These are phyloP conservation scores for Mionectes olivaceus DNA, from an alignment of 2,797 vertebrate genomes.

Conservation along the genomic window DNA sequence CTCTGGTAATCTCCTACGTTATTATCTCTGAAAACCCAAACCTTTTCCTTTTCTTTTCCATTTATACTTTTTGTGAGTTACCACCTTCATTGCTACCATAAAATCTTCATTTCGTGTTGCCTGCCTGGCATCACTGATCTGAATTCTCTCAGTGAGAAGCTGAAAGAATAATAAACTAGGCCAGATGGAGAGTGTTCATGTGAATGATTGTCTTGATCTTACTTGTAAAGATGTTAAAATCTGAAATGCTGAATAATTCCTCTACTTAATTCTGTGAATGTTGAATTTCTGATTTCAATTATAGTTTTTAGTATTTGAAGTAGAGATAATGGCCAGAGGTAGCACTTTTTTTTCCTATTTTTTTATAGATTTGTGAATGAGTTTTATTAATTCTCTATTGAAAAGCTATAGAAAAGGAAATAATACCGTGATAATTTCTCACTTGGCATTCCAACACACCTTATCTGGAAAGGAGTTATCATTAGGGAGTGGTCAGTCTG, in stretches of 20 bases:
- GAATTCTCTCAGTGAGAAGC: neutral
- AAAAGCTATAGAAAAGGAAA: neutral
- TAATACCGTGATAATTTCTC: neutral
- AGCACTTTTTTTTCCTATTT: neutral
- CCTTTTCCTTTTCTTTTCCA: neutral
- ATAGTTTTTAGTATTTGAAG: neutral
- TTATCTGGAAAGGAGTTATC: neutral
- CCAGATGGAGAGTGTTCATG: neutral
- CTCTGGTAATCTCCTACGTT: neutral
- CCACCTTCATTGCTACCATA: neutral
- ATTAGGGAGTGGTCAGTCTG: neutral
- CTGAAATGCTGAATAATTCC: neutral
- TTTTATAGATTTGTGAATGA: neutral
- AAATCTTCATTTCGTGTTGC: neutral
- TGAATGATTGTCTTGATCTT: neutral
- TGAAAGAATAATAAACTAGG: slow-evolving; percentile 23
- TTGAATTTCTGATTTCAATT: neutral
- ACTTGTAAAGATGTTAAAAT: neutral
- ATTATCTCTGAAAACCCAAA: neutral
- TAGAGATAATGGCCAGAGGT: neutral
- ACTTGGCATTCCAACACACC: neutral
- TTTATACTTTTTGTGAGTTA: neutral
- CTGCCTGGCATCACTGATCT: neutral
- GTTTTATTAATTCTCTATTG: neutral
- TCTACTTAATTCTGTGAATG: neutral